Percentiles rank a stretch among this genome's conserved stretches.
Conservation (phyloP, 2,797 vertebrate species). For the Gadopsis bispinosus region DNA sequence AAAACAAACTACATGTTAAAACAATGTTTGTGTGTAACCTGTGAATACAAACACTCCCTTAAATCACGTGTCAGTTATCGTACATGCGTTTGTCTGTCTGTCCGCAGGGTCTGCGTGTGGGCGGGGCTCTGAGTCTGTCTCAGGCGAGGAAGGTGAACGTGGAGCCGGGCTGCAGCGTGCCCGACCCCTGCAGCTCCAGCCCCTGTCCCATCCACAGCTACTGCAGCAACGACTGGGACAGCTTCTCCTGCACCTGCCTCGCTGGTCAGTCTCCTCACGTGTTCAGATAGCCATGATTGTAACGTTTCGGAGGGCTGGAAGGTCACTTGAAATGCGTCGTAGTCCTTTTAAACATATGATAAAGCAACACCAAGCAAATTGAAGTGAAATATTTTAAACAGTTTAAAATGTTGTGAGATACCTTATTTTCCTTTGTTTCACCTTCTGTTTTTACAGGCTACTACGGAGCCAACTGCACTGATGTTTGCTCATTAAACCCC, state of each 20-base stretch:
- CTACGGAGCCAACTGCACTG: conserved; percentile 91
- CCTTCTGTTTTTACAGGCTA: conserved; percentile 82
- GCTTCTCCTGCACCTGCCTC: conserved; percentile 91
- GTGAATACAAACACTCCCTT: neutral
- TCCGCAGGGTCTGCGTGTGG: conserved; percentile 88
- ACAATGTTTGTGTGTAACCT: neutral
- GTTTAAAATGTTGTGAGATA: neutral
- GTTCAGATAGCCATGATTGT: neutral
- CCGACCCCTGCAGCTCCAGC: conserved; percentile 90
- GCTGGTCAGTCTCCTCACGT: conserved; percentile 78
- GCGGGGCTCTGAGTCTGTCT: conserved; percentile 86
- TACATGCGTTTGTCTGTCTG: neutral
- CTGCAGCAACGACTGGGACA: conserved; percentile 93
- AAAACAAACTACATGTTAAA: neutral
- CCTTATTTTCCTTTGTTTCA: neutral
- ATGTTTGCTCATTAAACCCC: conserved; percentile 91
- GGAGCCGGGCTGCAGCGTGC: conserved; percentile 89
- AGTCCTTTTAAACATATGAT: neutral
- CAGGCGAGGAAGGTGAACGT: conserved; percentile 87
- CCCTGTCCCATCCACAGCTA: conserved; percentile 92
- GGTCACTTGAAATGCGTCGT: neutral
- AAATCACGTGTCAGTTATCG: no score
- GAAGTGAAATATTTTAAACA: neutral
- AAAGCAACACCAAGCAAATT: neutral
- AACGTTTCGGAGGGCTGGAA: neutral